Conservation (phyloP, 2,888 invertebrate species). For the Apeira syringaria region DNA sequence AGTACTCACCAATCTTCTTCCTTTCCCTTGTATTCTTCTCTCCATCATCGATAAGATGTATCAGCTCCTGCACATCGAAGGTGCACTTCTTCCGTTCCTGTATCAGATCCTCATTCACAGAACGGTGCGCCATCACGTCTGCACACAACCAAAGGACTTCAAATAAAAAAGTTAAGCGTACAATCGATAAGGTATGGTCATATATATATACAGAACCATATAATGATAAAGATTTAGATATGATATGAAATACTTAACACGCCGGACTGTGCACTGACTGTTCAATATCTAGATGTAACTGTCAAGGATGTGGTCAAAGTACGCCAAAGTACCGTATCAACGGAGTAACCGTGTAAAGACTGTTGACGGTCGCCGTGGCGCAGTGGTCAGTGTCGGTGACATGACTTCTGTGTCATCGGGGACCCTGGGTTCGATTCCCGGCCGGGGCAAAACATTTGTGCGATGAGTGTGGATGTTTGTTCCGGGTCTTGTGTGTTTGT, state of each 20-base stretch:
- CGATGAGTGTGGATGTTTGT: too few relatives aligned
- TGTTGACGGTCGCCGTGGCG: too few relatives aligned
- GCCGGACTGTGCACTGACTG: slow-evolving; percentile 3
- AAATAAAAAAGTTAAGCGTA: slow-evolving; percentile 6
- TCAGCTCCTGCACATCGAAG: slow-evolving; percentile 88
- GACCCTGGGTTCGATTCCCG: too few relatives aligned
- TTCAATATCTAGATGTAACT: neutral
- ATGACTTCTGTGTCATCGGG: too few relatives aligned
- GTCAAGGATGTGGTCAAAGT: neutral
- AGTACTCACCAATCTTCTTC: slow-evolving; percentile 60
- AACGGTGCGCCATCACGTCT: slow-evolving; percentile 6
- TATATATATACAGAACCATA: too few relatives aligned
- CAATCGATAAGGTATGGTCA: too few relatives aligned
- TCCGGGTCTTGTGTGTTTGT: too few relatives aligned
- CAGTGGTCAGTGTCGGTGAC: too few relatives aligned
- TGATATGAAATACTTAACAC: neutral
- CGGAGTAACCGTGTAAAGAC: too few relatives aligned
- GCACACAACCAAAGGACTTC: neutral
- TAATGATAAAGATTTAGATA: slow-evolving; percentile 1
- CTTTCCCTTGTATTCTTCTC: slow-evolving; percentile 86
- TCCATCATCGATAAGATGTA: slow-evolving; percentile 89
- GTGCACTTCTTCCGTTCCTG: slow-evolving; percentile 88
- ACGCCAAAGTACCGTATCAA: too few relatives aligned
- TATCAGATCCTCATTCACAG: slow-evolving; percentile 85
- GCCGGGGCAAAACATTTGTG: too few relatives aligned